A percentile compares a stretch with the other conserved stretches of the same genome.
These are phyloP conservation scores for Calycopis cecrops DNA, from an alignment of 1,140 invertebrate genomes.

Conservation along the genomic window DNA sequence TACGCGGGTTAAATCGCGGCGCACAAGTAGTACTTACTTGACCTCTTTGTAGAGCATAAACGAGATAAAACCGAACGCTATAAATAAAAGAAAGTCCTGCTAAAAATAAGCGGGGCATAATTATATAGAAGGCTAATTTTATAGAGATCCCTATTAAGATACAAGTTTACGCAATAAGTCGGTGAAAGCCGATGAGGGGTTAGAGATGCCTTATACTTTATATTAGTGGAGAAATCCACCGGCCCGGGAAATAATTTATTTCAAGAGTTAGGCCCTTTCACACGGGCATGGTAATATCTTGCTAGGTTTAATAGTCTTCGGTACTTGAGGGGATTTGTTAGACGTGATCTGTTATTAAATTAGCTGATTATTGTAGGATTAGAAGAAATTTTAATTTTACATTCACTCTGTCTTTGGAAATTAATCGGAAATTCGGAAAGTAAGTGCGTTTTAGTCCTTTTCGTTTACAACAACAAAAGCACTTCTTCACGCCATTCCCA, in stretches of 20 bases:
- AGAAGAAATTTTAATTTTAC: background rate
- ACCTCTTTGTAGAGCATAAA: no score
- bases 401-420: background rate
- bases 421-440: no score
- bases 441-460: no score
- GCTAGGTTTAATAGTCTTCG: no score
- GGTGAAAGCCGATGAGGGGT: constrained; percentile 50
- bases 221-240: constrained; percentile 42
- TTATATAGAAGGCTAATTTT: constrained; percentile 13
- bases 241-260: constrained; percentile 34
- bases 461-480: no score
- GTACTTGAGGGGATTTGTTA: no score
- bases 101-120: constrained; percentile 8
- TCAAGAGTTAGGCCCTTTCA: constrained; percentile 24
- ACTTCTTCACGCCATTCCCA: no score
- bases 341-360: no score
- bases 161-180: constrained; percentile 35
- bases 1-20: no score
- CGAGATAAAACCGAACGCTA: no score
- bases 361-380: no score
- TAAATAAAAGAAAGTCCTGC: constrained; percentile 4
- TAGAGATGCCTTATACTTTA: constrained; percentile 41
- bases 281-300: constrained; percentile 3
- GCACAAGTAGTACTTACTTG: no score
- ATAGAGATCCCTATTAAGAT: constrained; percentile 36